These are phyloP conservation scores for Bicyclus anynana DNA, from an alignment of 1,140 invertebrate species.

Conservation along the genomic window DNA sequence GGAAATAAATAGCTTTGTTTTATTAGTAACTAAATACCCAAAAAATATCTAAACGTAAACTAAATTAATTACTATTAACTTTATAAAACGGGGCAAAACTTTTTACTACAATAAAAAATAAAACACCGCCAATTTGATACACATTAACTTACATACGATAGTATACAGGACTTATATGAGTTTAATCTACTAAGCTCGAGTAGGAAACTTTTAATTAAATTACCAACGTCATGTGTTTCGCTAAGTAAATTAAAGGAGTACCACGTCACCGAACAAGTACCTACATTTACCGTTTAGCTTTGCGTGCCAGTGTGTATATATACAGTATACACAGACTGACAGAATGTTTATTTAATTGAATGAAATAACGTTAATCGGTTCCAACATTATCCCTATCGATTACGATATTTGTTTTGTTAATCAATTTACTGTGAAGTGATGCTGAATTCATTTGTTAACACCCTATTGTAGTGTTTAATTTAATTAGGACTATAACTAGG, in stretches of 20 bases:
- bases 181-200: conserved; percentile 16
- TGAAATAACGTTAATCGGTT: too few relatives aligned
- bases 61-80: too few relatives aligned
- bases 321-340: too few relatives aligned
- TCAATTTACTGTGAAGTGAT: neutral
- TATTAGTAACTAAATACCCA: too few relatives aligned
- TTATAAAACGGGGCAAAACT: too few relatives aligned
- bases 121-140: neutral
- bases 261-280: conserved; percentile 4
- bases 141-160: conserved; percentile 15
- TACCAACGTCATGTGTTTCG: conserved; percentile 13
- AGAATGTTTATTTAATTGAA: too few relatives aligned
- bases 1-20: too few relatives aligned
- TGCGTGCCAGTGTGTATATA: neutral
- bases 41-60: too few relatives aligned
- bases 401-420: neutral
- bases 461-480: too few relatives aligned
- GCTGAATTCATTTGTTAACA: too few relatives aligned
- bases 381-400: neutral
- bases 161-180: conserved; percentile 4
- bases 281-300: neutral
- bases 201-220: conserved; percentile 30
- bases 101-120: too few relatives aligned
- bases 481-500: too few relatives aligned
- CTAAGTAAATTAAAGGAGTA: conserved; percentile 28